These are phyloP conservation scores for Embiotoca jacksoni DNA, from an alignment of 2,113 vertebrate genomes.

Conservation along the genomic window DNA sequence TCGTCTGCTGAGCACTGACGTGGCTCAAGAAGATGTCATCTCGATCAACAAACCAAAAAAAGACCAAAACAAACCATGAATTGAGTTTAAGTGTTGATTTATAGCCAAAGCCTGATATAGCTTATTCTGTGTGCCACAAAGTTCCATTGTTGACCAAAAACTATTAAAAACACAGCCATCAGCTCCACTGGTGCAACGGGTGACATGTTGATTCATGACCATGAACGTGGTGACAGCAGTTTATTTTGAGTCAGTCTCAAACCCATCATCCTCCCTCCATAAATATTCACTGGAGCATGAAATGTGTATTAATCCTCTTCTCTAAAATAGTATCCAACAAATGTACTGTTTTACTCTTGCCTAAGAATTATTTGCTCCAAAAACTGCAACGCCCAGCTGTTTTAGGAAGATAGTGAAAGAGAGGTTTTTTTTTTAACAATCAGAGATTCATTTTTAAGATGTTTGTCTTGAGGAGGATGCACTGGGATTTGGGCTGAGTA, in stretches of 20 bases:
- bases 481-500: background rate
- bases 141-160: background rate
- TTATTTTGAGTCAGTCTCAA: constrained; percentile 29
- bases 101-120: no score
- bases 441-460: no score
- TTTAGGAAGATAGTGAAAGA: no score
- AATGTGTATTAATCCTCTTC: constrained; percentile 34
- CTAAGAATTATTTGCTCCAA: constrained; percentile 3
- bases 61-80: background rate
- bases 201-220: constrained; percentile 10
- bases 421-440: no score
- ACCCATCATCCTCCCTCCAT: constrained; percentile 2
- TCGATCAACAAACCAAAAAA: constrained; percentile 2
- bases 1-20: constrained; percentile 47
- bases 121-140: background rate
- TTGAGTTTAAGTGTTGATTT: background rate
- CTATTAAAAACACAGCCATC: background rate
- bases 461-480: no score
- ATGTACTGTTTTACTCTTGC: constrained; percentile 16
- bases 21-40: constrained; percentile 13
- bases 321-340: constrained; percentile 23
- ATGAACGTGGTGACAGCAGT: background rate
- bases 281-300: constrained; percentile 22
- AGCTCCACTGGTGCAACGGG: background rate
- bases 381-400: background rate